Base-by-base conservation (phyloP, 2,113 vertebrate species). In the Mus pahari region DNA sequence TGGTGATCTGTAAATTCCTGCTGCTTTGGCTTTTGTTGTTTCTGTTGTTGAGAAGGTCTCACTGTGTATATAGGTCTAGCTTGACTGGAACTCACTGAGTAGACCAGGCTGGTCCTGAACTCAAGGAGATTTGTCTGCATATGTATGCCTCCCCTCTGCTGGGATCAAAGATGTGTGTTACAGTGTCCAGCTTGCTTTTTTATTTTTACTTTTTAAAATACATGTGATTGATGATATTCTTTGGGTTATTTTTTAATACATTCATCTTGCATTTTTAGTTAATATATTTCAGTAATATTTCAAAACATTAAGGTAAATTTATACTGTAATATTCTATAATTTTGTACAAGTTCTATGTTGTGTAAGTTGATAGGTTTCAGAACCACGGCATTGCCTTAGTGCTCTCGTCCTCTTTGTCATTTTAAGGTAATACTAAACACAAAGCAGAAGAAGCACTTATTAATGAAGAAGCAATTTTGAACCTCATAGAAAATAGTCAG, bases 401-500 rank as follows among this genome's bases (percentile, higher is more conserved):
- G 90, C 94, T 58, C 90, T 55, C 89, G 7, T 98, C 66, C 97
- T 95, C 94, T 77, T 90, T 94, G 60, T 96, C 88, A 88, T 91
- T 95, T 97, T 94, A 99, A 99, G 99, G 97, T 95, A 95, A 96
- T 7, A 92, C 36, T 90, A 98, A 92, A 91, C 97, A 92, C 96
- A 97, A 99, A 94, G 97, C 98, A 78, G 99, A 99, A 74, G 99
- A 99, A 97, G 99, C 99, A 24, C 94, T 99, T 89, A 99, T 99
- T 97, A 99, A 99, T 96, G 99, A 99, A 98, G 99, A 99, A 98
- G 99, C 99, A 95, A 99, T 99, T 98, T 98, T 99, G 98, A 99
- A 99, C 96, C 98, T 99, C 94, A 98, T 99, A 98, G 99, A 99
- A 98, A 99, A 96, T 84, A 99, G 99, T 98, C 99, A 99, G 98